Base-by-base conservation (phyloP, 92 coral and sea anemone genomes). In the Phenganax marumi region DNA sequence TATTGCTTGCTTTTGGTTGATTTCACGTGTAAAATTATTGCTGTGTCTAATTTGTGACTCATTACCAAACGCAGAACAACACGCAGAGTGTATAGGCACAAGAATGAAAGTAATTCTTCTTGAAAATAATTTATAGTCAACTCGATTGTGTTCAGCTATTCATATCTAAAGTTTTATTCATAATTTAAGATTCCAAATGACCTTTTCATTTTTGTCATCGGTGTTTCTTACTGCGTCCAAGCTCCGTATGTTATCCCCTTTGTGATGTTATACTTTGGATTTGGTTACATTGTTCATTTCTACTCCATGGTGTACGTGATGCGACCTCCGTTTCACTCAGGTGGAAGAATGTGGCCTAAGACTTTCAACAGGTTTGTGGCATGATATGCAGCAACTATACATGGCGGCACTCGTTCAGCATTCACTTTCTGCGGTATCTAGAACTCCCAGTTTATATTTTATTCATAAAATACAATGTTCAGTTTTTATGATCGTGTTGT, bases 331-430 rank as follows among this genome's bases (percentile, higher is more conserved):
- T 93, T 89, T 87, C 82, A 89, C 25, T 87, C 91, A 69, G 97
- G 97, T 53, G 97, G 97, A 33, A 90, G 84, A 8, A 85, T 93
- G 93, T 93, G 97, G 97, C 97, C 97, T 1, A 85, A 86, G 60
- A 87, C 87, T 14, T 93, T 93, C 81, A 90, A 87, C 87, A 90
- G 97, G 97, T 93, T 70, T n/a, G 75, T 19, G 43, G 5, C 43
- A 33, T 33, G 43, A 33, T 33, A 33, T 33, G 43, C 43, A 33
- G 43, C 43, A 33, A 33, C 43, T 33, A 33, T 33, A 33, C 43
- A 33, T 33, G 5, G 5, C 5, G 5, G 43, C 43, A 33, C 43
- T 2, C 43, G 5, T 33, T 33, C 43, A 33, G 43, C 43, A 12
- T 49, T 73, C 55, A 18, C 0, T 8, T 19, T 56, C 63, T 56